Conservation (phyloP, 92 coral and sea anemone species). For the Epizoanthus rinbou region DNA sequence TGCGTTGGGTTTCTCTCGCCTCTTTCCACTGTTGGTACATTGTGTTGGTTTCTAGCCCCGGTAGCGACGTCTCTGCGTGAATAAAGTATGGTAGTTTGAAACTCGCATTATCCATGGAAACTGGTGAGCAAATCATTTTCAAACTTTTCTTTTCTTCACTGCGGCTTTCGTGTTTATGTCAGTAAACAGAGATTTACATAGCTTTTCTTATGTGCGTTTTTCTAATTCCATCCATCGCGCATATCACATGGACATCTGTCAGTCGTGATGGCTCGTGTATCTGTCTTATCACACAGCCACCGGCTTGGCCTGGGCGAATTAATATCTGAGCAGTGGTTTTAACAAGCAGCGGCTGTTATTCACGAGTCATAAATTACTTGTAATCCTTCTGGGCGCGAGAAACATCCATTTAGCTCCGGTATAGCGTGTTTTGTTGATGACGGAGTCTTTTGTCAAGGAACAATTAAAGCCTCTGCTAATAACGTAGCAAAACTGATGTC, state of each 20-base stretch:
- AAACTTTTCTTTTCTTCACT: constrained; percentile 15
- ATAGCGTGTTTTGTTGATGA: constrained; percentile 7
- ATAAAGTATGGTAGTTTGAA: neutral
- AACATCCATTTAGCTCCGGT: constrained; percentile 4
- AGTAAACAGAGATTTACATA: constrained; percentile 47
- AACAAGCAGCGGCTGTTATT: neutral
- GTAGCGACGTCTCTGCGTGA: neutral
- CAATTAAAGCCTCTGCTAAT: constrained; percentile 28
- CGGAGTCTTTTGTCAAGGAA: constrained; percentile 20
- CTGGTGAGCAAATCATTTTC: constrained; percentile 33
- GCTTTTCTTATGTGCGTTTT: constrained; percentile 34
- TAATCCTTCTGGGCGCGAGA: neutral
- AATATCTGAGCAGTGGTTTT: neutral
- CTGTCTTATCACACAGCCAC: neutral
- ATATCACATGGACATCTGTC: constrained; percentile 9
- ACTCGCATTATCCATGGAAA: constrained; percentile 17
- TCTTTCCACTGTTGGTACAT: constrained; percentile 25
- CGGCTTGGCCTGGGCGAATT: neutral
- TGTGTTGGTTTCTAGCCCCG: neutral
- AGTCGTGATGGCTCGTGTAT: constrained; percentile 11
- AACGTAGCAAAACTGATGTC: constrained; percentile 28
- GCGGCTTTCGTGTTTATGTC: constrained; percentile 44
- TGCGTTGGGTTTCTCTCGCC: neutral
- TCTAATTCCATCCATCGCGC: constrained; percentile 36
- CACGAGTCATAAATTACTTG: neutral